Conservation (phyloP, 2,113 vertebrate genomes). For the Eupsittula cactorum region DNA sequence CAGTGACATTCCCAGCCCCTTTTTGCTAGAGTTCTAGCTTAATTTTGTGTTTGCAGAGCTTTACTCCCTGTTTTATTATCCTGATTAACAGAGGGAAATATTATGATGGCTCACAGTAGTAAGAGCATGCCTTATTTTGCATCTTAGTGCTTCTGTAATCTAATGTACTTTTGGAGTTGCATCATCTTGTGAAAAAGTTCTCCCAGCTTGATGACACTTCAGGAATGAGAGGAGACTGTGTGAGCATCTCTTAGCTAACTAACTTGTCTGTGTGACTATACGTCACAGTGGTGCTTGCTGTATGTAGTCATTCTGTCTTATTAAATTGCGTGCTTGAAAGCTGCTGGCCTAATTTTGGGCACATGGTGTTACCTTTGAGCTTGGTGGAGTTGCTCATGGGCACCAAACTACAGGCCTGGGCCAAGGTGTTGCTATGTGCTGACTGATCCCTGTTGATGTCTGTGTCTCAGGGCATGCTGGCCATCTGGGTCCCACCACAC, state of each 20-base stretch:
- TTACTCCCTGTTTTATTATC: conserved; percentile 5
- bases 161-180: not conserved
- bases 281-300: not conserved
- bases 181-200: not conserved
- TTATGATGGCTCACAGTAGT: not conserved
- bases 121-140: not conserved
- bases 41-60: conserved; percentile 31
- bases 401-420: not conserved
- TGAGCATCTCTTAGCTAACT: not conserved
- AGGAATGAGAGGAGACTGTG: not conserved
- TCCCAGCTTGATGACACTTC: not conserved
- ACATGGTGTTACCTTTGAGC: not conserved
- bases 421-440: not conserved
- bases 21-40: not conserved
- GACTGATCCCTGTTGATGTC: not conserved
- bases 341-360: not conserved
- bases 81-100: not conserved
- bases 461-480: not conserved
- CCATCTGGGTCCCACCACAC: too few relatives aligned
- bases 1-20: not conserved
- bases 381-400: not conserved
- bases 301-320: not conserved
- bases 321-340: not conserved
- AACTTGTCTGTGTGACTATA: not conserved
- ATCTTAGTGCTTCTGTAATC: not conserved